A percentile compares a stretch with the other conserved stretches of the same genome.
Conservation (phyloP, 2,797 vertebrate species). For the Tapirus indicus region DNA sequence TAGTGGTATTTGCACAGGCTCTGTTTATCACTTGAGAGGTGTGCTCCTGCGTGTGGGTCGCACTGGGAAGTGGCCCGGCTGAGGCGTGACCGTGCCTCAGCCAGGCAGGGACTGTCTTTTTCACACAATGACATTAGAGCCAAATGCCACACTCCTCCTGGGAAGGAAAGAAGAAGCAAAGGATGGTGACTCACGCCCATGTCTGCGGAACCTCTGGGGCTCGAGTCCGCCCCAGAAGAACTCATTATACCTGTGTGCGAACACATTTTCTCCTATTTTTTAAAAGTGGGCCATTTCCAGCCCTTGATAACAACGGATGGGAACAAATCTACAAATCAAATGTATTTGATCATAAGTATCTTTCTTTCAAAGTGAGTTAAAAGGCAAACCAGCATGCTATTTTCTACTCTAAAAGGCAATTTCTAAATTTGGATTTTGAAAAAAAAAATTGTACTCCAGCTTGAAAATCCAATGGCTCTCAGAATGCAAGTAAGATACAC, state of each 20-base stretch:
- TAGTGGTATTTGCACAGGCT: not conserved
- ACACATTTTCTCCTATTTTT: not conserved
- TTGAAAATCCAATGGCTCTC: slow-evolving; percentile 64
- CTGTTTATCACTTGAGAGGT: not conserved
- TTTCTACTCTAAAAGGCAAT: slow-evolving; percentile 71
- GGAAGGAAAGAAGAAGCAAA: not conserved
- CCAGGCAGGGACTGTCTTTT: not conserved
- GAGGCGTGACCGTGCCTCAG: not conserved
- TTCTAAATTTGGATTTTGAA: slow-evolving; percentile 69
- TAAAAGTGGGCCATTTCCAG: not conserved
- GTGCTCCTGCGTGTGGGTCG: not conserved
- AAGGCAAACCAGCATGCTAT: not conserved
- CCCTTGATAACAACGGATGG: not conserved
- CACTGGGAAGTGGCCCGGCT: not conserved
- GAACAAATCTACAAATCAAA: not conserved
- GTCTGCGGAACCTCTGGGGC: not conserved
- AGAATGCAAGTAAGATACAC: slow-evolving; percentile 13
- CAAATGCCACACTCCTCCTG: not conserved
- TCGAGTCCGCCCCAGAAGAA: fast-evolving
- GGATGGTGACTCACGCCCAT: fast-evolving
- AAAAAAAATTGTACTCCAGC: slow-evolving; percentile 33
- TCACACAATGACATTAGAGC: not conserved
- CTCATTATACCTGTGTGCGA: not conserved
- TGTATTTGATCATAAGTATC: not conserved
- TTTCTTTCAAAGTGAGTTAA: slow-evolving; percentile 50